These are phyloP conservation scores for Anser brachyrhynchus DNA, from an alignment of 2,113 vertebrate species.

Conservation along the genomic window DNA sequence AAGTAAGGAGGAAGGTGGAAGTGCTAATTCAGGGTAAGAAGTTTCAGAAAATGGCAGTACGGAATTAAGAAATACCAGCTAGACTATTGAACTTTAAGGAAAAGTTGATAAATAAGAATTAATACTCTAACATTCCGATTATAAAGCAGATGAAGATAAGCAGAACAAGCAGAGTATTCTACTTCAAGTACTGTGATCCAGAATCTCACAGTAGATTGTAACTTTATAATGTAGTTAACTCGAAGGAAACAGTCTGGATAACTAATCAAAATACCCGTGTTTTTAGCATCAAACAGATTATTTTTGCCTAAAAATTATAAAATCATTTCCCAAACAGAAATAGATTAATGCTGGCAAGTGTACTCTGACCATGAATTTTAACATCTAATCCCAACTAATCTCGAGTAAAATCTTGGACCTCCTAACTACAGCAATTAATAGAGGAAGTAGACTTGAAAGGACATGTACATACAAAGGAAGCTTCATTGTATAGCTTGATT, in stretches of 20 bases:
- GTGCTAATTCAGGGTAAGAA: not conserved
- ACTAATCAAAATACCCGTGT: not conserved
- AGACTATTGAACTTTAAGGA: not conserved
- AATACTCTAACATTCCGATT: not conserved
- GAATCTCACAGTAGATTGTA: not conserved
- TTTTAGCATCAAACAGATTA: not conserved
- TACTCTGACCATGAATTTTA: not conserved
- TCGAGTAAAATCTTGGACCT: not conserved
- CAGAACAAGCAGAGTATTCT: not conserved
- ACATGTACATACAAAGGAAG: not conserved
- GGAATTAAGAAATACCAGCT: not conserved
- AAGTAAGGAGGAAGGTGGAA: not conserved
- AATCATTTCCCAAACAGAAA: not conserved
- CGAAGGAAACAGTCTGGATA: not conserved
- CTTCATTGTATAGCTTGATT: not conserved
- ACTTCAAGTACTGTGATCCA: not conserved
- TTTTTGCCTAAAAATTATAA: not conserved
- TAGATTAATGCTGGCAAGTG: not conserved
- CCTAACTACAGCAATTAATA: not conserved
- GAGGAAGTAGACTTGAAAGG: not conserved
- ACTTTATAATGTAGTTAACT: not conserved
- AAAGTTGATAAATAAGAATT: not conserved
- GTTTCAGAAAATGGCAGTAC: not conserved
- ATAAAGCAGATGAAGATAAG: not conserved
- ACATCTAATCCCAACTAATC: not conserved